These are phyloP conservation scores for Cephus rjabovi DNA, from an alignment of 2,888 invertebrate genomes.

Conservation along the genomic window DNA sequence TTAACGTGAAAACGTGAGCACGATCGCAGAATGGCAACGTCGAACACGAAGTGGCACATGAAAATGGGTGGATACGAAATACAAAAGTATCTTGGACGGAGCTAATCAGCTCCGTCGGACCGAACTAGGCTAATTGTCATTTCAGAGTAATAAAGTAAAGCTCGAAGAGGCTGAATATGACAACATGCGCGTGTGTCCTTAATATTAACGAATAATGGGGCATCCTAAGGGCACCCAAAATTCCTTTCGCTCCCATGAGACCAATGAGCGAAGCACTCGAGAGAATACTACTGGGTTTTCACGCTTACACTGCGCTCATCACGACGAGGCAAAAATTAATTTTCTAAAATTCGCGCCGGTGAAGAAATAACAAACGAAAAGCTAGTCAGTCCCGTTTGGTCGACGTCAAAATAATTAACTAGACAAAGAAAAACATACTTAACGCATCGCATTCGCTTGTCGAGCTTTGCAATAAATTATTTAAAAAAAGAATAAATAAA, in stretches of 20 bases:
- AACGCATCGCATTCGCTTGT: neutral
- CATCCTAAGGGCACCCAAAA: neutral
- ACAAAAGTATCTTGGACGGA: neutral
- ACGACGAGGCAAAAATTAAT: neutral
- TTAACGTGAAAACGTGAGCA: no score
- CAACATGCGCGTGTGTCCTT: neutral
- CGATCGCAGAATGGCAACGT: neutral
- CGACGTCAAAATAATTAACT: neutral
- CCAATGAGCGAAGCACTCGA: neutral
- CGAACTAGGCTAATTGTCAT: neutral
- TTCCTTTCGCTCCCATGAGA: neutral
- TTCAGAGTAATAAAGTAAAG: neutral
- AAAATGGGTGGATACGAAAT: neutral
- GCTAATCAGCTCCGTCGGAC: neutral
- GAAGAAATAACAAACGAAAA: neutral
- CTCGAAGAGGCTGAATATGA: neutral
- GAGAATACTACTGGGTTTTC: neutral
- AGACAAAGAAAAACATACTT: neutral
- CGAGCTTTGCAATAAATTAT: neutral
- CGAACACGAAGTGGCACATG: no score
- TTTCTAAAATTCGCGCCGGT: neutral
- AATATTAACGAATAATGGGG: neutral
- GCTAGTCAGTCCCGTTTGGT: neutral
- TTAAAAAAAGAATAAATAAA: neutral
- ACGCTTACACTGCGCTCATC: neutral